Evolutionary conservation across 1,140 invertebrate genomes (phyloP).

Genomic region (Polyergus mexicanus): DNA sequence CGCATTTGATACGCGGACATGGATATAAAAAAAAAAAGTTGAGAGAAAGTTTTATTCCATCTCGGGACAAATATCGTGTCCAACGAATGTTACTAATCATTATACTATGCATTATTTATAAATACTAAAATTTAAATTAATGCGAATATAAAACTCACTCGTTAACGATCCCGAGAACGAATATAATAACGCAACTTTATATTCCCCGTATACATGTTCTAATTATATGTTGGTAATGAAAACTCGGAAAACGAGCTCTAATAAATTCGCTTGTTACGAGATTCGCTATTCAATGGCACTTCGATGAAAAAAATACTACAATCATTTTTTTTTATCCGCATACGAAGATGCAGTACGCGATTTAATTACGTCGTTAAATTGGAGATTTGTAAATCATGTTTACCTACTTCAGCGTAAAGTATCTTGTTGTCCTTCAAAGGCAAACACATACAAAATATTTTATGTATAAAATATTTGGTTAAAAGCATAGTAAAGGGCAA

Average conservation of each 20-base stretch:
- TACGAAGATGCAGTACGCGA: not conserved
- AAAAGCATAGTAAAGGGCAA: not conserved
- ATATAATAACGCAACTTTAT: constrained; percentile 19
- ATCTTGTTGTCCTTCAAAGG: not conserved
- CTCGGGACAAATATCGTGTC: not conserved
- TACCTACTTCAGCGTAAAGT: not conserved
- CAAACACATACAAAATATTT: not conserved
- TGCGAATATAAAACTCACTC: constrained; percentile 2
- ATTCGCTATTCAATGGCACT: not conserved
- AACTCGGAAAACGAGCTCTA: constrained; percentile 19
- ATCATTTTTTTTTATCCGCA: constrained; percentile 24
- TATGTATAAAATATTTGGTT: constrained; percentile 19
- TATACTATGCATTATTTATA: constrained; percentile 13
- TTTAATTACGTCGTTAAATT: constrained; percentile 37
- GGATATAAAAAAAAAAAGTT: not conserved
- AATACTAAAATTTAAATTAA: constrained; percentile 34
- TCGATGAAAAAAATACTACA: not conserved
- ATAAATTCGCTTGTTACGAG: constrained; percentile 33
- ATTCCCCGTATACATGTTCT: not conserved
- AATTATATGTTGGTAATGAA: constrained; percentile 16
- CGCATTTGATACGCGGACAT: not conserved
- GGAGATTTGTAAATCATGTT: not conserved
- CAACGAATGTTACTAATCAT: not conserved
- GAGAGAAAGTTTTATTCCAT: constrained; percentile 10
- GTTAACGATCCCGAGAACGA: not conserved